These are phyloP conservation scores for Heteromormyrus szaboi DNA, from an alignment of 2,797 vertebrate genomes.

Conservation along the genomic window DNA sequence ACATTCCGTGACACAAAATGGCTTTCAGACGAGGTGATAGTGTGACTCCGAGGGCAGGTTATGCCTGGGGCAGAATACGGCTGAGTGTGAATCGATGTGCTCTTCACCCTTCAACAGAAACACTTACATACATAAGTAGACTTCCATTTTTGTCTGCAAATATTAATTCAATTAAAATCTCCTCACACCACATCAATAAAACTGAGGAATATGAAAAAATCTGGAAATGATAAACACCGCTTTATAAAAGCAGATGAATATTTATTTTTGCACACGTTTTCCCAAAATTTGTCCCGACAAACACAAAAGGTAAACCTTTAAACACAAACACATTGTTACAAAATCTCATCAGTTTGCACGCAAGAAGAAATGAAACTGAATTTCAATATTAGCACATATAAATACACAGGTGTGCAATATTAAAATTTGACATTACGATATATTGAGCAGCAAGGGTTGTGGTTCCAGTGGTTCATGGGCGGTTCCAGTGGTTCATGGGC, in stretches of 20 bases:
- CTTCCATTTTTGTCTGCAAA: not conserved
- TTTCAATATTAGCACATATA: not conserved
- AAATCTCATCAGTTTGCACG: not conserved
- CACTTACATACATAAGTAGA: constrained; percentile 11
- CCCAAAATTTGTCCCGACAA: not conserved
- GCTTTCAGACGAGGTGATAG: constrained; percentile 12
- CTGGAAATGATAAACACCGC: not conserved
- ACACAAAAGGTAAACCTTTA: not conserved
- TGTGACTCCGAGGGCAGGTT: constrained; percentile 9
- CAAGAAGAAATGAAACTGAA: not conserved
- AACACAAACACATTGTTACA: not conserved
- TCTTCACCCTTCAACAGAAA: constrained; percentile 35
- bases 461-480: not conserved
- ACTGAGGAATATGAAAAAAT: not conserved
- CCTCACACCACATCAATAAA: not conserved
- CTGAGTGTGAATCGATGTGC: constrained; percentile 43
- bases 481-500: not conserved
- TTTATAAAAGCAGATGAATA: not conserved
- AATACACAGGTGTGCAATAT: not conserved
- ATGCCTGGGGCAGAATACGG: constrained; percentile 54
- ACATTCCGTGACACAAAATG: constrained; percentile 48
- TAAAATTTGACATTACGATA: not conserved
- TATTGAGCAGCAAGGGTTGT: not conserved
- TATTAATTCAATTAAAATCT: not conserved
- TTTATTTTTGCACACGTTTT: not conserved